Base-by-base conservation (phyloP, 1,140 invertebrate genomes). In the Drosophila yakuba region DNA sequence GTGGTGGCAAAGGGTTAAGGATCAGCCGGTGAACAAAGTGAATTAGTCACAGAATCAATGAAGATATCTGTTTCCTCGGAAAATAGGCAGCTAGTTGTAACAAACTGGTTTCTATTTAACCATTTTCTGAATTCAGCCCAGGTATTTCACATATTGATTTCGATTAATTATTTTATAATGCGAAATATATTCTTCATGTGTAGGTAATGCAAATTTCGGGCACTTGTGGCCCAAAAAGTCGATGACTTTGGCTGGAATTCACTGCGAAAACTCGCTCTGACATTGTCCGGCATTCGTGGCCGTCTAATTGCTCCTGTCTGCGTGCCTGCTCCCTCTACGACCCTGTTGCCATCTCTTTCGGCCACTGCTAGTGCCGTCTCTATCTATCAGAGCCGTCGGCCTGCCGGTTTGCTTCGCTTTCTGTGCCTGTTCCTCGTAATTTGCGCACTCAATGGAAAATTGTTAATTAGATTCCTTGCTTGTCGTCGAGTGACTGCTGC, bases 381-480 rank as follows among this genome's bases (percentile, higher is more conserved):
- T 41, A 4, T 59, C 41, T 28, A 20, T 20, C 32, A 7, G 7
- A 10, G 32, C 32, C 15, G 5, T 20, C 17, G 25, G 15, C 39
- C 23, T 48, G 45, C 15, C 32, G 25, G 20, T 14, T 44, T 8
- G 38, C 58, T 20, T 35, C 23, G 36, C 32, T 45, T 58, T 58
- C 54, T 11, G 64, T 32, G 64, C 36, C 73, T 62, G 58, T 82
- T 81, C 68, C 63, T 80, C 84, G 83, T 86, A 86, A 86, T 86
- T 86, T 86, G 83, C 83, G 84, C 83, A 86, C 80, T 89, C 85
- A 89, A 89, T 89, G 84, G 80, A 89, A 89, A 89, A 89, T 89
- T 89, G 84, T 89, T 89, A 89, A 89, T 89, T 89, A 89, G 84
- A 89, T 89, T 89, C 85, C 84, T 89, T 83, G 80, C 67, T 80